Evolutionary conservation across 2,113 vertebrate genomes (phyloP), one percentile per base, ranked within the genome.

Genomic region (Pogona vitticeps): DNA sequence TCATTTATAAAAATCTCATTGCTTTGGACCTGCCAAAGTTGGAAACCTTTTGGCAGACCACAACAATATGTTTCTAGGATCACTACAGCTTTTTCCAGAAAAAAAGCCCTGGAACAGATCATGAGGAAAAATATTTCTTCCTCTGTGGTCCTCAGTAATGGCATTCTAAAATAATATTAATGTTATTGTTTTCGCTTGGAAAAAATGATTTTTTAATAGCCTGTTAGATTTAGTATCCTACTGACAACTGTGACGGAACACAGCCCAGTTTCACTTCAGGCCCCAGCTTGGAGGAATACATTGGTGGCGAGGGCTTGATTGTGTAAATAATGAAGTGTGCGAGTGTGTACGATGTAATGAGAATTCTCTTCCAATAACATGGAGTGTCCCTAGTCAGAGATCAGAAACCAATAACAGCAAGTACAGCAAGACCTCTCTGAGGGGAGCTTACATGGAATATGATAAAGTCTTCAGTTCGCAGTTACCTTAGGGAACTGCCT

Each of bases 101-200:
- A 68, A 68, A 73, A 65, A 68, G 70, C 78, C 75, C 73, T 86
- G 79, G 63, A 80, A 84, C 0, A 0, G 18, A 80, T n/a, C 31
- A 20, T 46, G 80, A 73, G 58, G 40, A 59, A 42, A 81, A 15
- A 9, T n/a, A 61, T 77, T 1, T 2, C 85, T 59, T 5, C 70
- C 36, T 87, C 61, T 76, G 63, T 65, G 75, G 75, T 52, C 90
- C 80, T 83, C 89, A 81, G 78, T 70, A 86, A 91, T 0, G 0
- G 72, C 18, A 38, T 84, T 78, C 72, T 71, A 88, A 81, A 73
- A 79, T 65, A 82, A 91, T 89, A 89, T 46, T 42, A 80, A 91
- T 85, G 3, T 73, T 70, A n/a, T 6, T 40, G 36, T 79, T 89
- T 58, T 33, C 86, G 87, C 75, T 76, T 73, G 78, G 85, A 18